These are phyloP conservation scores for Sciurus vulgaris DNA, from an alignment of 2,797 vertebrate genomes.

Conservation along the genomic window DNA sequence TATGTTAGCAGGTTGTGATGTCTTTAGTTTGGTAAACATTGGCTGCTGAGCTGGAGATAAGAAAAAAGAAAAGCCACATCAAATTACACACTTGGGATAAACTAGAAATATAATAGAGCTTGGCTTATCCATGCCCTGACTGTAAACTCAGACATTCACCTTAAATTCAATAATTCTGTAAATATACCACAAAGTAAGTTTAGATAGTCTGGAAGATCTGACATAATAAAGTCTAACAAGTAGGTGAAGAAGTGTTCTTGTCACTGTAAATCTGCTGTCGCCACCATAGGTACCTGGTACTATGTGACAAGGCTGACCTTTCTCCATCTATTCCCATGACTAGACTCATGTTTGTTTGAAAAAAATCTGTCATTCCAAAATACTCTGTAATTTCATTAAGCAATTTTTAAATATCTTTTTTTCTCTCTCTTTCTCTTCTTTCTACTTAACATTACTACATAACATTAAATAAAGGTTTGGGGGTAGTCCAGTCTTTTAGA, in stretches of 20 bases:
- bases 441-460: neutral
- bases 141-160: slow-evolving; percentile 63
- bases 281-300: neutral
- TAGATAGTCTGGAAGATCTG: slow-evolving; percentile 81
- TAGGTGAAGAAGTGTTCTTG: slow-evolving; percentile 70
- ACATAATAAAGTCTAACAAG: slow-evolving; percentile 83
- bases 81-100: slow-evolving; percentile 75
- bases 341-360: neutral
- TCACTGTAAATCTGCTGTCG: neutral
- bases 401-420: neutral
- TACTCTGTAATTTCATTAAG: neutral
- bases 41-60: slow-evolving; percentile 58
- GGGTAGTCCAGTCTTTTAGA: neutral
- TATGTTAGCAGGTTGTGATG: slow-evolving; percentile 9
- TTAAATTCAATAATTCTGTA: slow-evolving; percentile 84
- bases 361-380: neutral
- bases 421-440: neutral
- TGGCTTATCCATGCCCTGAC: neutral
- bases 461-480: neutral
- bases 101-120: slow-evolving; percentile 76
- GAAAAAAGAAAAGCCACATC: slow-evolving; percentile 72
- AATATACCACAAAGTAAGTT: slow-evolving; percentile 81
- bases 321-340: neutral
- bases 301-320: neutral
- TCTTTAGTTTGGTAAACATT: slow-evolving; percentile 52